Conservation (phyloP, 2,888 invertebrate genomes). For the Drosophila melanosoma region DNA sequence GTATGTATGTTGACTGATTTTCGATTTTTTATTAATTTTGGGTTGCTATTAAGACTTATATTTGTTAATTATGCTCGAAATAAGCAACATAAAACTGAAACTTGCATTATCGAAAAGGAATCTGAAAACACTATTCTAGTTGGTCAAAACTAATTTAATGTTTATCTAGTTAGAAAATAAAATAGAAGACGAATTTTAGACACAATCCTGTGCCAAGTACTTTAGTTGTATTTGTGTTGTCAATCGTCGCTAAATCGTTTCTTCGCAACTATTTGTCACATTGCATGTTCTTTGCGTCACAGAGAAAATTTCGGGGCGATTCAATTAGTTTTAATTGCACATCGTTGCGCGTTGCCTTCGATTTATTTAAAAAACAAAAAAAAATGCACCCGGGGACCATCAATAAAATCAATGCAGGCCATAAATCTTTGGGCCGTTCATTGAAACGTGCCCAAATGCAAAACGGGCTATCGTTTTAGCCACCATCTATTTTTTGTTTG, state of each 20-base stretch:
- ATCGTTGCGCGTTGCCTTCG: constrained; percentile 39
- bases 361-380: constrained; percentile 55
- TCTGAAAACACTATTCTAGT: background rate
- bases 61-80: background rate
- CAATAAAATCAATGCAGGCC: constrained; percentile 82
- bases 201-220: background rate
- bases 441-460: constrained; percentile 69
- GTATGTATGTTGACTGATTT: background rate
- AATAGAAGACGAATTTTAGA: background rate
- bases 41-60: background rate
- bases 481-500: constrained; percentile 44
- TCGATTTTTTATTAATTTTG: background rate
- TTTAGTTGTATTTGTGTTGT: constrained; percentile 5
- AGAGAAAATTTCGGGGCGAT: constrained; percentile 45
- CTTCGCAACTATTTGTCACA: constrained; percentile 53
- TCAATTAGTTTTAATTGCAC: constrained; percentile 78
- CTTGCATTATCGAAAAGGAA: background rate
- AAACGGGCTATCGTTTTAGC: constrained; percentile 43
- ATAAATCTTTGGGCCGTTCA: constrained; percentile 80
- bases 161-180: background rate
- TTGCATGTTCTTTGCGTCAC: constrained; percentile 32
- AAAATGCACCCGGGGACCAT: constrained; percentile 65
- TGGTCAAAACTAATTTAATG: background rate
- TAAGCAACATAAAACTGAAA: background rate
- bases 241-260: constrained; percentile 23